Evolutionary conservation across 2,113 vertebrate genomes (phyloP).

Genomic region (Rhinoptilus africanus): DNA sequence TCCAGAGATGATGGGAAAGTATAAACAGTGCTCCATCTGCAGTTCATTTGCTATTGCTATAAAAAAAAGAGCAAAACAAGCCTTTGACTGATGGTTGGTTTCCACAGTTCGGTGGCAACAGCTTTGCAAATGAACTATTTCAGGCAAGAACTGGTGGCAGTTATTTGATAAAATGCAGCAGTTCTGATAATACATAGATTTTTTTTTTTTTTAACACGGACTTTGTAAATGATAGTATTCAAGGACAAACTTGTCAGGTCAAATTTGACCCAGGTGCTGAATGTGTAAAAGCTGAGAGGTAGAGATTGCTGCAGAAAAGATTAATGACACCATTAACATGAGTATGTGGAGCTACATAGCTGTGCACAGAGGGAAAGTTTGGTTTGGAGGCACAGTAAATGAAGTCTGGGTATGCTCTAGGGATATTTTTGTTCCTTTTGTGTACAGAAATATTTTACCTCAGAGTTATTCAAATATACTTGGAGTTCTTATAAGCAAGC

Average conservation of each 20-base stretch:
- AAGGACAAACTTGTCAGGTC: slow-evolving; percentile 48
- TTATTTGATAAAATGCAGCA: slow-evolving; percentile 46
- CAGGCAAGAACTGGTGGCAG: slow-evolving; percentile 3
- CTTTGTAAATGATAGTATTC: slow-evolving; percentile 7
- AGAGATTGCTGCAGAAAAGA: slow-evolving; percentile 39
- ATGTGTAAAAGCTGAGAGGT: slow-evolving; percentile 9
- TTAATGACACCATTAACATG: slow-evolving; percentile 15
- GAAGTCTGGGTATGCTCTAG: neutral
- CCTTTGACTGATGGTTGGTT: slow-evolving; percentile 32
- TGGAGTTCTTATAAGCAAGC: neutral
- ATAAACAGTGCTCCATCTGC: slow-evolving; percentile 56
- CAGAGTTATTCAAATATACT: neutral
- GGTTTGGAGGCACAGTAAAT: neutral
- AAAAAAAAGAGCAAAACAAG: slow-evolving; percentile 12
- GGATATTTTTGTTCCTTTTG: neutral
- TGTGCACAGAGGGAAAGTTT: neutral
- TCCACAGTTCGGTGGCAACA: slow-evolving; percentile 38
- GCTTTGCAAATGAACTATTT: slow-evolving; percentile 23
- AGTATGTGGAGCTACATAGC: neutral
- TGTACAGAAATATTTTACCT: neutral
- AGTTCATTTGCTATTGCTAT: slow-evolving; percentile 23
- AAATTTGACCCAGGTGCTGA: slow-evolving; percentile 46
- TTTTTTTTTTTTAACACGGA: neutral
- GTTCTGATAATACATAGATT: neutral
- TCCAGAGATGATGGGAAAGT: slow-evolving; percentile 18